Evolutionary conservation across 2,797 vertebrate species (phyloP), one percentile per base, ranked within the genome.

Genomic region (Anisognathus igniventris): DNA sequence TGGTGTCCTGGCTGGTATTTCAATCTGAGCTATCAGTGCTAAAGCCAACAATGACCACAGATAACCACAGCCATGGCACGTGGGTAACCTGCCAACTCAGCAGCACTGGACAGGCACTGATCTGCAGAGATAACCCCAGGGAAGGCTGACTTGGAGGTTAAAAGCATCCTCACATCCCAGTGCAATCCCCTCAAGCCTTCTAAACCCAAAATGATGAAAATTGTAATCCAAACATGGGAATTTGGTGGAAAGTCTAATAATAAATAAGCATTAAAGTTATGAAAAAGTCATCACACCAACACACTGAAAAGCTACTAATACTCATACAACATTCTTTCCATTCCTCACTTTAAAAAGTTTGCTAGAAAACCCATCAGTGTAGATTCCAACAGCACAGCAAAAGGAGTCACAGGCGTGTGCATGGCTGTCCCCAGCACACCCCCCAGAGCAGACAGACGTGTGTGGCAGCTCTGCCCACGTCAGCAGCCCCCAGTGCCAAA

Each of bases 241-340:
- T 42, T 19, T 30, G 11, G 21, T 45, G 25, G 21, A 21, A 88
- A 79, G 9, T 30, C 73, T 33, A 58, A 31, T 14, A 24, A 56
- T 12, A 80, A 90, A 60, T 27, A 66, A 62, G 40, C 33, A 61
- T 5, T 9, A 25, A 14, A 86, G 61, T 14, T 27, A 60, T 22
- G 30, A 74, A 65, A 65, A 88, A 71, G 7, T 42, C 4, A 0
- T 71, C 31, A 20, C 4, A 53, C 2, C 0, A 0, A 23, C 30
- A 24, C 0, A 0, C 10, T 14, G 17, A 23, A 88, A 94, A 97
- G 79, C 91, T 81, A 82, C 33, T 37, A 30, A 37, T 9, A 9
- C 27, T 76, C 45, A 24, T 20, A 48, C 73, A 71, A 10, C 4
- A 7, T 6, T 19, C n/a, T 4, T 90, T 64, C 19, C 24, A 5